A percentile compares a stretch with the other conserved stretches of the same genome.
Conservation (phyloP, 2,113 vertebrate species). For the Corythornis madagascariensis region DNA sequence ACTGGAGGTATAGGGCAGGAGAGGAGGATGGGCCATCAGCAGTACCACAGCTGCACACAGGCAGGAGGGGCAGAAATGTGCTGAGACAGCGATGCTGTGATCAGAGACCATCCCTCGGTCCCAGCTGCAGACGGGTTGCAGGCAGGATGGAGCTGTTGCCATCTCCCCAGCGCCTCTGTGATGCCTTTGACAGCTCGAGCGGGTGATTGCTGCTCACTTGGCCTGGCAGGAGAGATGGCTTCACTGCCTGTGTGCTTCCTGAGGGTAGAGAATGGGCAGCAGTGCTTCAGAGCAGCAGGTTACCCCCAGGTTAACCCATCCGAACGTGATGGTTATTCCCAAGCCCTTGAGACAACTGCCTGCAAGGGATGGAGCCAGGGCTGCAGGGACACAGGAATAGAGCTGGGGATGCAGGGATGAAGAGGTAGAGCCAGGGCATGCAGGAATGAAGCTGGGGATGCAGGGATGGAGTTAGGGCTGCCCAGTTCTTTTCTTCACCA, state of each 20-base stretch:
- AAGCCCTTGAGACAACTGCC: rapidly evolving
- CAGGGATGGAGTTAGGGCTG: not conserved
- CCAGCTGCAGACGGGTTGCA: not conserved
- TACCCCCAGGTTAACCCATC: not conserved
- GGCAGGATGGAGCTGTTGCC: not conserved
- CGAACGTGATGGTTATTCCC: rapidly evolving
- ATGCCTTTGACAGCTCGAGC: not conserved
- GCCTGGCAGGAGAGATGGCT: not conserved
- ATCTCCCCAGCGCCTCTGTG: not conserved
- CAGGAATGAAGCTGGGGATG: not conserved
- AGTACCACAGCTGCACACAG: not conserved
- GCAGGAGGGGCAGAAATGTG: not conserved
- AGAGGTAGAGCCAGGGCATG: not conserved
- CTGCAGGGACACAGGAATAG: not conserved
- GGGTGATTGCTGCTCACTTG: not conserved
- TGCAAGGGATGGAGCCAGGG: not conserved
- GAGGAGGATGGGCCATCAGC: not conserved
- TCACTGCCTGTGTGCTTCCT: not conserved
- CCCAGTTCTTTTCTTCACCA: not conserved
- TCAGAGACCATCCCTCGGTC: not conserved
- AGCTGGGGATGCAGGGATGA: not conserved
- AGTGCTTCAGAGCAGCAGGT: not conserved
- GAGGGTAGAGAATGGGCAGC: not conserved
- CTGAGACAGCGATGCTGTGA: not conserved
- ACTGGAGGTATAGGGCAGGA: not conserved